phyloP scores from a whole-genome alignment of 2,113 vertebrate species.

The Carassius gibelio region DNA sequence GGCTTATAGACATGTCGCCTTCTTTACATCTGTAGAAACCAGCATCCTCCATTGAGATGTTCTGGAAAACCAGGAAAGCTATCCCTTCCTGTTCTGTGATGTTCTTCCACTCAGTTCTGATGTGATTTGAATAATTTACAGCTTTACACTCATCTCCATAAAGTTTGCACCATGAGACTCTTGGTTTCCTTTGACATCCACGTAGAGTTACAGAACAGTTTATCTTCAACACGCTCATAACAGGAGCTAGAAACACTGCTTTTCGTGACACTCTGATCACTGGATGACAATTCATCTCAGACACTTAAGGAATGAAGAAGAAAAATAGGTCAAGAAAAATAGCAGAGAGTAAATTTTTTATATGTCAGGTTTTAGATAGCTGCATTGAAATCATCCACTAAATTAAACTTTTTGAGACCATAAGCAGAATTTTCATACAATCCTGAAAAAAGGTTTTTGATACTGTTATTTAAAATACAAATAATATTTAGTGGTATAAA shows the following conservation, averaged over 20 bases:
- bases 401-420: neutral
- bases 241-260: conserved; percentile 20
- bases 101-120: neutral
- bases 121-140: neutral
- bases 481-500: neutral
- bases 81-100: rapidly evolving
- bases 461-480: neutral
- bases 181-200: neutral
- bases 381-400: neutral
- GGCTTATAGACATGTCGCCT: rapidly evolving
- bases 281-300: neutral
- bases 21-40: conserved; percentile 64
- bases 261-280: conserved; percentile 24
- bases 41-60: conserved; percentile 24
- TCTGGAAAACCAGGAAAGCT: conserved; percentile 53
- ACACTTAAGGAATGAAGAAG: neutral
- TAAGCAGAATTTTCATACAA: neutral
- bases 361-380: neutral
- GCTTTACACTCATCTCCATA: rapidly evolving
- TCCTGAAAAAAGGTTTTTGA: neutral
- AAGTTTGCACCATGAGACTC: conserved; percentile 59
- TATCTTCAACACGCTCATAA: conserved; percentile 41
- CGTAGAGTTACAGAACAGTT: conserved; percentile 58
- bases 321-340: neutral
- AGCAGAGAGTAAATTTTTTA: neutral